phyloP scores from a whole-genome alignment of 2,797 vertebrate genomes.

The Hoplostethus mediterraneus region DNA sequence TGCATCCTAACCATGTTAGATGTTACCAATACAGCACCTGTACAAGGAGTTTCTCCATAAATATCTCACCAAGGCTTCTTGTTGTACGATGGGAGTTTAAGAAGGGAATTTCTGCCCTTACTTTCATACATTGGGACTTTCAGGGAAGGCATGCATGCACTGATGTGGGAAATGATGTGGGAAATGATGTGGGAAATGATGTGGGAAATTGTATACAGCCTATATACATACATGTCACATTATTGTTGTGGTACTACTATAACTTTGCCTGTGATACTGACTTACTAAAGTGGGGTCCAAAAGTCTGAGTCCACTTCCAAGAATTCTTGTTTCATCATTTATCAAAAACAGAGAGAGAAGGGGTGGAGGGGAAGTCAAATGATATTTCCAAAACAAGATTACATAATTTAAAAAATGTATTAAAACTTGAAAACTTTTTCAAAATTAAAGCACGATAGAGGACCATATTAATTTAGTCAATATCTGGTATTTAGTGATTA shows the following conservation, averaged over 20 bases:
- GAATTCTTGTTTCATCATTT: no score
- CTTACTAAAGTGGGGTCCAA: not conserved
- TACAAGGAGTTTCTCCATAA: conserved; percentile 9
- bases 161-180: conserved; percentile 48
- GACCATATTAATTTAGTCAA: no score
- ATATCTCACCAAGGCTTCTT: conserved; percentile 11
- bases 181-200: conserved; percentile 62
- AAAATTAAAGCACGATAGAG: no score
- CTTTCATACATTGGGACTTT: conserved; percentile 48
- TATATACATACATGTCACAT: conserved; percentile 52
- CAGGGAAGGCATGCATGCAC: conserved; percentile 46
- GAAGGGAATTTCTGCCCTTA: conserved; percentile 51
- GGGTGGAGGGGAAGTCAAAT: no score
- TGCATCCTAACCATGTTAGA: conserved; percentile 30
- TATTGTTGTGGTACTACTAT: not conserved
- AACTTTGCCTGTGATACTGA: not conserved
- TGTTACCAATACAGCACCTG: conserved; percentile 19
- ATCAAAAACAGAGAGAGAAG: no score
- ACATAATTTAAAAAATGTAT: no score
- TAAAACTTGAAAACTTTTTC: no score
- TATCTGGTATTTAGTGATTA: no score
- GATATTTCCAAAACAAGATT: no score
- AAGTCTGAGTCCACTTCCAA: no score
- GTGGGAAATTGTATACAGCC: conserved; percentile 67
- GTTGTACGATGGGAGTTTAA: conserved; percentile 38